Conservation (phyloP, 2,888 invertebrate genomes). For the Agonopterix alstromeriana region DNA sequence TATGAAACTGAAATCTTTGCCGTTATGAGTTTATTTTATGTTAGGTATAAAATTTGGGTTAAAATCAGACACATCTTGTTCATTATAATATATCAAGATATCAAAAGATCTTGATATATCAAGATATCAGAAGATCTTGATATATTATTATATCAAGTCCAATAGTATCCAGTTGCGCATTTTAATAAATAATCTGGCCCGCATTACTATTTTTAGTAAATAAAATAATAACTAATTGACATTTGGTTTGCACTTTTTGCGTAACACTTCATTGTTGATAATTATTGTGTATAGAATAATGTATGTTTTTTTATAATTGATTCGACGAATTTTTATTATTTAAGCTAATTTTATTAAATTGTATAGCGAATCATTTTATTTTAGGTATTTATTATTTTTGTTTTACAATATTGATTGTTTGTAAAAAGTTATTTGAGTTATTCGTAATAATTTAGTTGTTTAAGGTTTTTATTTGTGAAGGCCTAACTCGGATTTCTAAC, state of each 20-base stretch:
- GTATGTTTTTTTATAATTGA: constrained; percentile 52
- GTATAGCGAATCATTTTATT: constrained; percentile 18
- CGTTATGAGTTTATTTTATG: not conserved
- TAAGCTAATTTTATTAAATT: constrained; percentile 21
- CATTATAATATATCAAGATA: no score
- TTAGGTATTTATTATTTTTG: constrained; percentile 13
- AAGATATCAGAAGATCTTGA: no score
- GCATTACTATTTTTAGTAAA: constrained; percentile 4
- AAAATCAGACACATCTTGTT: not conserved
- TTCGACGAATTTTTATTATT: constrained; percentile 26
- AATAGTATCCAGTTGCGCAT: not conserved
- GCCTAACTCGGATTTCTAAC: constrained; percentile 29
- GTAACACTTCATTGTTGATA: constrained; percentile 66
- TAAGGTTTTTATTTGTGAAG: constrained; percentile 21
- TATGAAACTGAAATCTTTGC: not conserved
- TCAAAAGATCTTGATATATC: no score
- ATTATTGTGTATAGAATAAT: constrained; percentile 57
- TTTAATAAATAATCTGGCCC: not conserved
- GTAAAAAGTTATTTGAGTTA: constrained; percentile 20
- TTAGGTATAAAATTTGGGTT: not conserved
- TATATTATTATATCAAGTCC: no score
- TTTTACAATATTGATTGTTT: constrained; percentile 29
- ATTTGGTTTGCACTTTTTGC: constrained; percentile 67
- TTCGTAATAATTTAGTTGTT: constrained; percentile 13
- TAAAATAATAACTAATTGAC: constrained; percentile 10